Evolutionary conservation across 2,113 vertebrate species (phyloP).

Genomic region (Halcyon senegalensis): DNA sequence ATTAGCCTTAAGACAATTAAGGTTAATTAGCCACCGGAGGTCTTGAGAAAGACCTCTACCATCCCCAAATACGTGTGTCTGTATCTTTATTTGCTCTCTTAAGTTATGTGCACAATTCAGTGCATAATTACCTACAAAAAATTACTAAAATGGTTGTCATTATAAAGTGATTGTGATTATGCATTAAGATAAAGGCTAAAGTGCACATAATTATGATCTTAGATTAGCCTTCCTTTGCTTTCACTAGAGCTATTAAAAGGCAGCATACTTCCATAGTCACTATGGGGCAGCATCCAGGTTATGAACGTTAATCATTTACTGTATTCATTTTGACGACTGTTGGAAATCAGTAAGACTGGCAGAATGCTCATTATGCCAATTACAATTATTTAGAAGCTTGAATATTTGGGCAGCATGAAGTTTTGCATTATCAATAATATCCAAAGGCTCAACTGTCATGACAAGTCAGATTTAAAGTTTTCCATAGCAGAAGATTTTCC

Average conservation of each 20-base stretch:
- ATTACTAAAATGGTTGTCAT: neutral
- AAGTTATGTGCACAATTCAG: neutral
- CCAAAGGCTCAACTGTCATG: neutral
- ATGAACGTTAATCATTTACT: neutral
- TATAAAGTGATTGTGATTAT: neutral
- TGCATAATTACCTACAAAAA: neutral
- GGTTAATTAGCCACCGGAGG: neutral
- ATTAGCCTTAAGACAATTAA: neutral
- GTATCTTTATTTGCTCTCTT: neutral
- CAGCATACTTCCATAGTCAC: neutral
- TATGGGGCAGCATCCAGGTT: neutral
- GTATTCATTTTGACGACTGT: neutral
- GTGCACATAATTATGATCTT: neutral
- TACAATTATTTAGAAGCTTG: neutral
- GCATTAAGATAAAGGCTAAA: neutral
- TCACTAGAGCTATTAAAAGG: neutral
- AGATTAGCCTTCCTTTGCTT: neutral
- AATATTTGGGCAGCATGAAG: neutral
- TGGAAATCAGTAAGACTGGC: neutral
- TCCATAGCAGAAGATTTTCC: neutral
- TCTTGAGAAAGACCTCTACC: neutral
- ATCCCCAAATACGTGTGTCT: neutral
- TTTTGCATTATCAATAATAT: neutral
- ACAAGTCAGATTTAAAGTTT: neutral
- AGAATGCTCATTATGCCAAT: neutral